A percentile compares a stretch with the other conserved stretches of the same genome.
Evolutionary conservation across 2,888 invertebrate genomes (phyloP).

Genomic region (Cantharis rustica): DNA sequence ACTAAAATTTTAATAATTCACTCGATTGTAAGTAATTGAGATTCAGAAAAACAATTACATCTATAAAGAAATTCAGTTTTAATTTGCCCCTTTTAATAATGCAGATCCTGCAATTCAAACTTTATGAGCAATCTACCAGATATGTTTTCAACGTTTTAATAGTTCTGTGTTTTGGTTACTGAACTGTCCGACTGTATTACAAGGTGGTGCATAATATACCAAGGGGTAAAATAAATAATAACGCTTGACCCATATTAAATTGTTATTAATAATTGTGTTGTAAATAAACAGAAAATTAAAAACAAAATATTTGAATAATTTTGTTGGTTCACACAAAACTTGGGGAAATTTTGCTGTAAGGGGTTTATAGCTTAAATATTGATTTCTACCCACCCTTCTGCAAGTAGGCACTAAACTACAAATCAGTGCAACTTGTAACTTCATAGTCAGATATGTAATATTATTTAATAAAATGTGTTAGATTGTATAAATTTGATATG

Average conservation of each 20-base stretch:
- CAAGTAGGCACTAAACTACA: conserved; percentile 26
- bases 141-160: neutral
- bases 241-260: neutral
- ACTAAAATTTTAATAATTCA: neutral
- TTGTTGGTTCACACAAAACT: conserved; percentile 19
- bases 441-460: conserved; percentile 9
- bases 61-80: neutral
- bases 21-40: neutral
- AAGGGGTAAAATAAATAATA: neutral
- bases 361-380: conserved; percentile 47
- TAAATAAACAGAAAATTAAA: neutral
- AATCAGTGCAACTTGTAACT: conserved; percentile 26
- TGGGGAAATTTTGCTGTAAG: conserved; percentile 43
- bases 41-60: neutral
- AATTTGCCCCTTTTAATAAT: neutral
- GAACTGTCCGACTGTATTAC: neutral
- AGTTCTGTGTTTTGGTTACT: neutral
- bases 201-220: neutral
- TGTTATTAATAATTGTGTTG: neutral
- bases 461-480: conserved; percentile 14
- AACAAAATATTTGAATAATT: neutral
- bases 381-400: conserved; percentile 49
- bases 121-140: neutral
- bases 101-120: neutral
- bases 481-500: conserved; percentile 5